A percentile compares a stretch with the other conserved stretches of the same genome.
Evolutionary conservation across 1,140 invertebrate genomes (phyloP).

Genomic region (Galleria mellonella): DNA sequence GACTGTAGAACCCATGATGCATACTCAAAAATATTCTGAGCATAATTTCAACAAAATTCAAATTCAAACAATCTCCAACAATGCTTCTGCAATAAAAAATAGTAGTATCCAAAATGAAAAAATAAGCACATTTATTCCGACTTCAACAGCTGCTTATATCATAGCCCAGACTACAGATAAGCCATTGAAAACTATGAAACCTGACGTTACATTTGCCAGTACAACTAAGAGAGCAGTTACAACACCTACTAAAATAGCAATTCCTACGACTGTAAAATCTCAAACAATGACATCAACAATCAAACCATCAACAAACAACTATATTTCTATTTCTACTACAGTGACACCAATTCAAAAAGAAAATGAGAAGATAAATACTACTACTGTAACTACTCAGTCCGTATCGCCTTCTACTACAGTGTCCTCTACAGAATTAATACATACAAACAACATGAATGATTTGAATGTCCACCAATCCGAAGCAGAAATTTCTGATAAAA

Average conservation of each 20-base stretch:
- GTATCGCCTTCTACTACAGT: slow-evolving; percentile 47
- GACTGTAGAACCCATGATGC: slow-evolving; percentile 10
- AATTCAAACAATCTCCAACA: slow-evolving; percentile 21
- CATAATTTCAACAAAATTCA: slow-evolving; percentile 18
- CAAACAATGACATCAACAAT: slow-evolving; percentile 12
- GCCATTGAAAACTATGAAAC: slow-evolving; percentile 18
- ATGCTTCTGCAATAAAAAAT: slow-evolving; percentile 13
- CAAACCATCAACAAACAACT: slow-evolving; percentile 24
- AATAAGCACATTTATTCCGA: slow-evolving; percentile 35
- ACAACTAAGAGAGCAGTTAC: slow-evolving; percentile 12
- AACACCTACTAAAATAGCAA: slow-evolving; percentile 16
- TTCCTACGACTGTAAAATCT: slow-evolving; percentile 8
- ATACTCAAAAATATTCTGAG: too few relatives aligned
- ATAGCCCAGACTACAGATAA: slow-evolving; percentile 28
- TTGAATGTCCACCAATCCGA: slow-evolving; percentile 5
- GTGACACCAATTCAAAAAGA: slow-evolving; percentile 20
- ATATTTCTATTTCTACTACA: slow-evolving; percentile 16
- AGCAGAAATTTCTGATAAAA: slow-evolving; percentile 9
- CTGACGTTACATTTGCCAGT: slow-evolving; percentile 6
- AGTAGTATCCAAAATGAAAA: slow-evolving; percentile 19
- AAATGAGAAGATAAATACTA: slow-evolving; percentile 43
- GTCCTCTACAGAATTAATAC: slow-evolving; percentile 44
- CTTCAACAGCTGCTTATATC: slow-evolving; percentile 31
- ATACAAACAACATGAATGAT: slow-evolving; percentile 14
- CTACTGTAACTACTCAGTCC: slow-evolving; percentile 60